Base-by-base conservation (phyloP, 2,888 invertebrate genomes). In the Microctonus hyperodae region DNA sequence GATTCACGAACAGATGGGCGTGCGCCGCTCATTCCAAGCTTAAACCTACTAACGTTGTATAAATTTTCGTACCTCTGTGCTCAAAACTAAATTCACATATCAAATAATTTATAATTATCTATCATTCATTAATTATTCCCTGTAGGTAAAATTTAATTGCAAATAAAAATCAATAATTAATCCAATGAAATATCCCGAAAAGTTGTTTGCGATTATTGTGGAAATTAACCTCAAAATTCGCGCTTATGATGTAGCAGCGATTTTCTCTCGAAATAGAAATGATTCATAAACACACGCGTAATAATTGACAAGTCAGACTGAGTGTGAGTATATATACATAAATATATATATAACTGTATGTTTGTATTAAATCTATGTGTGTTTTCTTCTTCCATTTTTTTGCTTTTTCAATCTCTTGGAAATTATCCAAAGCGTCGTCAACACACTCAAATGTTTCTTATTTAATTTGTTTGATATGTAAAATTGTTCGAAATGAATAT, bases 211-310 rank as follows among this genome's bases (percentile, higher is more conserved):
- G 7, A 28, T 28, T 22, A 16, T 16, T 40, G 2, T 51, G 16
- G 16, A 50, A 50, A 40, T 72, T 81, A 80, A 81, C 81, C 81
- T 81, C 76, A 78, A 79, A 81, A 72, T 40, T 28, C 37, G n/a
- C 55, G 22, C 51, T 13, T 53, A 67, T 69, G 69, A 72, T 65
- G 72, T 31, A 9, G 28, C 75, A 76, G 75, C 76, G 80, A 77
- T 78, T 77, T 75, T 75, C 76, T 78, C 79, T 77, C 74, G 74
- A 81, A 81, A 81, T 81, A 81, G 80, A 77, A 74, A 74, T 81
- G 81, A 81, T 79, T 81, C 81, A 81, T 75, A 74, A 40, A 13
- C 1, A 76, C 73, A 69, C 71, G 69, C 68, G 66, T 65, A 68
- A 72, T 69, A 72, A 72, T 72, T 66, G 72, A 72, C 71, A 69